Base-by-base conservation (phyloP, 2,797 vertebrate species). In the Cirrhinus molitorella region DNA sequence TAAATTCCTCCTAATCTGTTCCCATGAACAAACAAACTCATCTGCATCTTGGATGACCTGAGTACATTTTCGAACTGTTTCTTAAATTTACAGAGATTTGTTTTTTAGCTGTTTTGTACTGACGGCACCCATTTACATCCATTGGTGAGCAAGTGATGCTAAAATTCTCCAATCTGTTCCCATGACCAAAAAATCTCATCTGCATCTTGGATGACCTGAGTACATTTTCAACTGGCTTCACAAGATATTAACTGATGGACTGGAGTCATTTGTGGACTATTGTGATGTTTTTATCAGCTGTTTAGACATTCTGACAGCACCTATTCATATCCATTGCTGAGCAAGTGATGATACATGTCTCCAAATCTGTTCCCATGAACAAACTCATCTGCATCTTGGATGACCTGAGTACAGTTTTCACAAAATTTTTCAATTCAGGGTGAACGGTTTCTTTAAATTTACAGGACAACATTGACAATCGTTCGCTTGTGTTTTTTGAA, bases 401-500 rank as follows among this genome's bases (percentile, higher is more conserved):
- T 25, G n/a, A 5, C 55, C n/a, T 59, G 21, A 57, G 0, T 57
- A n/a, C 3, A 55, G 21, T n/a, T 55, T n/a, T 6, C 21, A 3
- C n/a, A 13, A 23, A 57, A n/a, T n/a, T 23, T 23, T 12, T 25
- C 11, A 25, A 2, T 25, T 59, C 13, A 12, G 11, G 5, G 11
- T 59, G 11, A 59, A 59, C 23, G 25, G 13, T 59, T 59, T 5
- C 23, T 59, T 25, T 51, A 6, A 72, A 51, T 31, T 31, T 28
- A 75, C 19, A 0, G 0, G 16, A 66, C n/a, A 4, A 25, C 16
- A n/a, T 31, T 53, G 51, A 43, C 11, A 66, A 23, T 51, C 5
- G 59, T 55, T 80, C 12, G 57, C 25, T 47, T 47, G 40, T 21
- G n/a, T 65, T 74, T 49, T 72, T 34, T 73, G 21, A 81, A 81